Percentiles rank a stretch among this genome's conserved stretches.
These are phyloP conservation scores for Lerema accius DNA, from an alignment of 1,140 invertebrate genomes.

Conservation along the genomic window DNA sequence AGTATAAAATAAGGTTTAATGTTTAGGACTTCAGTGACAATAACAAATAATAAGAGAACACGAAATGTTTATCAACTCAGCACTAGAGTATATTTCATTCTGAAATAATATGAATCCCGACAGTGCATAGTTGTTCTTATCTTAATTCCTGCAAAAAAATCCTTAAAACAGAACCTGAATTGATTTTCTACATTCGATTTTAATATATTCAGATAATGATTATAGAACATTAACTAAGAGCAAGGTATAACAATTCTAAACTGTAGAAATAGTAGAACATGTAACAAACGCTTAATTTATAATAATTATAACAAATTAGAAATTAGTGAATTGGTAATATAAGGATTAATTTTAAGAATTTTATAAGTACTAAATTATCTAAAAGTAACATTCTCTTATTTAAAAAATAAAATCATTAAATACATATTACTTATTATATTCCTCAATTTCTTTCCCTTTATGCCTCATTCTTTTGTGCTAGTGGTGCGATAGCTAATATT, in stretches of 20 bases:
- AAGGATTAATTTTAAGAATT: constrained; percentile 21
- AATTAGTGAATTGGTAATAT: constrained; percentile 16
- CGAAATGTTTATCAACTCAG: not conserved
- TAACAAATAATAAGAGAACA: not conserved
- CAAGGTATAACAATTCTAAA: constrained; percentile 41
- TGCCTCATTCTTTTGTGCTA: constrained; percentile 13
- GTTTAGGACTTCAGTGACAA: not conserved
- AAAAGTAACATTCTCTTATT: constrained; percentile 18
- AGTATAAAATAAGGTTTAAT: not conserved
- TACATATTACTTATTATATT: constrained; percentile 10
- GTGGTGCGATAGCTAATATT: not conserved
- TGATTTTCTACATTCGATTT: constrained; percentile 13
- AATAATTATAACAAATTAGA: constrained; percentile 29
- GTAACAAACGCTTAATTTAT: constrained; percentile 36
- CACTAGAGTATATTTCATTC: not conserved
- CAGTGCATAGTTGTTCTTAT: constrained; percentile 1
- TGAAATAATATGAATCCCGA: constrained; percentile 3
- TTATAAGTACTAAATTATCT: constrained; percentile 30
- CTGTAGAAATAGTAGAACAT: constrained; percentile 39
- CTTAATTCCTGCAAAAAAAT: not conserved
- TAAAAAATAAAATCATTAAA: constrained; percentile 12
- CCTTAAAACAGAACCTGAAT: constrained; percentile 20
- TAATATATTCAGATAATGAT: constrained; percentile 19
- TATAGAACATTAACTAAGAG: constrained; percentile 37
- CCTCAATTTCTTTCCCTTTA: not conserved